A percentile compares a stretch with the other conserved stretches of the same genome.
These are phyloP conservation scores for Castor canadensis DNA, from an alignment of 2,113 vertebrate species.

Conservation along the genomic window DNA sequence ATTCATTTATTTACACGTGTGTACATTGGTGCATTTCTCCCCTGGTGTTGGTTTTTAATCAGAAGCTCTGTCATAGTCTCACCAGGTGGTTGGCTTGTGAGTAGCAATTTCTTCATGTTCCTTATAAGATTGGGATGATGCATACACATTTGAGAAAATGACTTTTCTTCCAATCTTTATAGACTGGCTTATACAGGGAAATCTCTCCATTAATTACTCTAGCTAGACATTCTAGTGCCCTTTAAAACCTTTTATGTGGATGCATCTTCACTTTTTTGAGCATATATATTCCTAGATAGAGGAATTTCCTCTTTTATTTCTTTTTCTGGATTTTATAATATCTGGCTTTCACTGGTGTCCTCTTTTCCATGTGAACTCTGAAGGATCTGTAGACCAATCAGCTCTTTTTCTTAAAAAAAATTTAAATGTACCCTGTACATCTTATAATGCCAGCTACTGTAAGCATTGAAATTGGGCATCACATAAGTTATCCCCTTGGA, in stretches of 20 bases:
- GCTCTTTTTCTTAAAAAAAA: neutral
- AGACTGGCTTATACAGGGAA: neutral
- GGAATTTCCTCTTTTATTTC: neutral
- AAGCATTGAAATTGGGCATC: neutral
- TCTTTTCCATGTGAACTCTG: neutral
- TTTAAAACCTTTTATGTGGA: neutral
- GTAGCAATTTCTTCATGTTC: neutral
- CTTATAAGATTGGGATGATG: neutral
- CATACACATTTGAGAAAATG: neutral
- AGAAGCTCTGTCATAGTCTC: too few relatives aligned
- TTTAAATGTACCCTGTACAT: too few relatives aligned
- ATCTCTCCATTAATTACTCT: neutral
- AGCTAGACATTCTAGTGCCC: neutral
- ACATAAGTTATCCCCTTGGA: neutral
- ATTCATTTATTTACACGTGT: too few relatives aligned
- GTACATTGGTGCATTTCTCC: too few relatives aligned
- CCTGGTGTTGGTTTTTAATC: too few relatives aligned
- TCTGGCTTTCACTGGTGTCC: neutral
- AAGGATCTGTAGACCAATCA: neutral
- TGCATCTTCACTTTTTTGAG: neutral
- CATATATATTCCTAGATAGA: neutral
- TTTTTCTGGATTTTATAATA: neutral
- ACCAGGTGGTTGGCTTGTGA: too few relatives aligned
- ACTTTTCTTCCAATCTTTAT: neutral
- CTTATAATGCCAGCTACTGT: too few relatives aligned